phyloP scores from a whole-genome alignment of 2,113 vertebrate species.

The Sceloporus tristichus region DNA sequence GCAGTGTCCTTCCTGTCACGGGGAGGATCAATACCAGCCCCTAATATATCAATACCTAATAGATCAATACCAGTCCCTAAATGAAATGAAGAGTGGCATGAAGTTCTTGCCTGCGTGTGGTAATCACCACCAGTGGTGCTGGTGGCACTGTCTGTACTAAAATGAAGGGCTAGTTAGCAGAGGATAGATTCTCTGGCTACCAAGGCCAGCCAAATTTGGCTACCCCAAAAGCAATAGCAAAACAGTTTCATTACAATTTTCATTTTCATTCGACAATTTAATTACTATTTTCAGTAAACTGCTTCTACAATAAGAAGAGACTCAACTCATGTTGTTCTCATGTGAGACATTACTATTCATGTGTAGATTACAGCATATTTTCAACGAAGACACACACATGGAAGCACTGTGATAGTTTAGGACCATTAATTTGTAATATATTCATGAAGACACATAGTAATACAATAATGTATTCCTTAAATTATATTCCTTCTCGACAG shows the following conservation, averaged over 20 bases:
- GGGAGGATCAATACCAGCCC: background rate
- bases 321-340: background rate
- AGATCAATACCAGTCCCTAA: too few species aligned
- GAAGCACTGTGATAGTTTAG: too few species aligned
- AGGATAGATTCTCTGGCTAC: background rate
- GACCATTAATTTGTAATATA: too few species aligned
- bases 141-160: too few species aligned
- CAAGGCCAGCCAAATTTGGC: background rate
- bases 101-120: too few species aligned
- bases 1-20: background rate
- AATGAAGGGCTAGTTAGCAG: too few species aligned
- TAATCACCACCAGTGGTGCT: too few species aligned
- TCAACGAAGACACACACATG: background rate
- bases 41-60: background rate
- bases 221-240: background rate
- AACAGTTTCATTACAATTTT: background rate
- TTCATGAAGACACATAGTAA: background rate
- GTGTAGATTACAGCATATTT: background rate
- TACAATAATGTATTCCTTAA: background rate
- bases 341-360: background rate
- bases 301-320: background rate
- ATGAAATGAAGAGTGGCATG: too few species aligned
- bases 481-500: background rate
- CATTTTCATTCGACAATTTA: too few species aligned
- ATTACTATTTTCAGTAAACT: too few species aligned